Evolutionary conservation across 1,140 invertebrate genomes (phyloP), one percentile per base, ranked within the genome.

Genomic region (Dendrolimus punctatus): DNA sequence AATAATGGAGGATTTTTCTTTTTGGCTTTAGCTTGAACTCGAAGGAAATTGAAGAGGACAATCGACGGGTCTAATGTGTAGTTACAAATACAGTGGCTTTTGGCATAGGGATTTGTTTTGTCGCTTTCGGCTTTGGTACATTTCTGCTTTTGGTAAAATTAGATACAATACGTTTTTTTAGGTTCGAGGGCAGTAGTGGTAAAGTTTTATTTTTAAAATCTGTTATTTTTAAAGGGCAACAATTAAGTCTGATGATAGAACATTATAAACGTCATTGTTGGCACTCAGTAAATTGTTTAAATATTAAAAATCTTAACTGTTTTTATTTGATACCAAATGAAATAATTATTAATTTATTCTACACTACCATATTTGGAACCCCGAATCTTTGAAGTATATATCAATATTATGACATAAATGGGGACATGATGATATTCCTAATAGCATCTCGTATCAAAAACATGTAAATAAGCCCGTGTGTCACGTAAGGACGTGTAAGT

Each of bases 1-100:
- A 58, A 53, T 58, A 58, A 58, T 52, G 39, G 44, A 43, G 48
- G 38, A 45, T 45, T 44, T 44, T 44, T 10, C n/a, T 45, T n/a
- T n/a, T n/a, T n/a, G n/a, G 41, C 7, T 8, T 45, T 6, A 45
- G n/a, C n/a, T 45, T n/a, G n/a, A n/a, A n/a, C 6, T n/a, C 6
- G n/a, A 45, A 45, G n/a, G 4, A 8, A 42, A 42, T 42, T 42
- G 41, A 42, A 42, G n/a, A 8, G 7, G 41, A n/a, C 23, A 42
- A n/a, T 8, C 41, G 4, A 7, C 41, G 41, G n/a, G 41, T 42
- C 41, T n/a, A 8, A 42, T 42, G n/a, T 7, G 41, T n/a, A 42
- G 41, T n/a, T 42, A 7, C 6, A 42, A 8, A 42, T 7, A 42
- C 41, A 42, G 41, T 8, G 41, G 6, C 41, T 8, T 7, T 42